Evolutionary conservation across 2,113 vertebrate species (phyloP).

Genomic region (Alethe castanea): DNA sequence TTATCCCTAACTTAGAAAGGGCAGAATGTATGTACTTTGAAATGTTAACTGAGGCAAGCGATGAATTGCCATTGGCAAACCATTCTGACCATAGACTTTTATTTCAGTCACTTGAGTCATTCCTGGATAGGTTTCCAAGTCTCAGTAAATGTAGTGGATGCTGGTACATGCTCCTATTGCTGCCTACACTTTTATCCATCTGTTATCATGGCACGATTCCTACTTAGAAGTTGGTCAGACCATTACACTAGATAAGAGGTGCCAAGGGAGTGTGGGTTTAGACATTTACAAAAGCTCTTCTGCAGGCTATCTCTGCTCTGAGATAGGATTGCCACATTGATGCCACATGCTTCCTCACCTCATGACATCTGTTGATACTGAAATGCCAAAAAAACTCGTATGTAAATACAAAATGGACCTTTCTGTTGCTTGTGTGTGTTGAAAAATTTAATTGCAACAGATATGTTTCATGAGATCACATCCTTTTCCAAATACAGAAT

Average conservation of each 20-base stretch:
- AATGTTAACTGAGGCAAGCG: neutral
- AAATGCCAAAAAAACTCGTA: neutral
- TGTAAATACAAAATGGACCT: neutral
- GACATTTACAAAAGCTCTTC: constrained; percentile 1
- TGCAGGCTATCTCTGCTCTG: neutral
- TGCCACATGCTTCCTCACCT: constrained; percentile 27
- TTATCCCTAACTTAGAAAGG: neutral
- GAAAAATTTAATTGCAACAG: neutral
- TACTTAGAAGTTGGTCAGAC: constrained; percentile 26
- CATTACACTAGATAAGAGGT: neutral
- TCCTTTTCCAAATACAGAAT: neutral
- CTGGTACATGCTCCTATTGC: constrained; percentile 46
- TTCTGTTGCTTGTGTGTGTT: neutral
- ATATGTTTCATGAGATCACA: neutral
- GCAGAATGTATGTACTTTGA: neutral
- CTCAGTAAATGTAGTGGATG: constrained; percentile 28
- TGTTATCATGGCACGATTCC: constrained; percentile 51
- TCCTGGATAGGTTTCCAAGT: neutral
- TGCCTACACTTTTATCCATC: constrained; percentile 56
- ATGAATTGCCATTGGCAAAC: neutral
- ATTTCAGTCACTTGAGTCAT: constrained; percentile 55
- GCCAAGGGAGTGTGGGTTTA: constrained; percentile 43
- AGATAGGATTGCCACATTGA: neutral
- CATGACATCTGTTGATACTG: constrained; percentile 15
- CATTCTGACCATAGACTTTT: neutral